A percentile compares a stretch with the other conserved stretches of the same genome.
These are phyloP conservation scores for Tyria jacobaeae DNA, from an alignment of 2,888 invertebrate species.

Conservation along the genomic window DNA sequence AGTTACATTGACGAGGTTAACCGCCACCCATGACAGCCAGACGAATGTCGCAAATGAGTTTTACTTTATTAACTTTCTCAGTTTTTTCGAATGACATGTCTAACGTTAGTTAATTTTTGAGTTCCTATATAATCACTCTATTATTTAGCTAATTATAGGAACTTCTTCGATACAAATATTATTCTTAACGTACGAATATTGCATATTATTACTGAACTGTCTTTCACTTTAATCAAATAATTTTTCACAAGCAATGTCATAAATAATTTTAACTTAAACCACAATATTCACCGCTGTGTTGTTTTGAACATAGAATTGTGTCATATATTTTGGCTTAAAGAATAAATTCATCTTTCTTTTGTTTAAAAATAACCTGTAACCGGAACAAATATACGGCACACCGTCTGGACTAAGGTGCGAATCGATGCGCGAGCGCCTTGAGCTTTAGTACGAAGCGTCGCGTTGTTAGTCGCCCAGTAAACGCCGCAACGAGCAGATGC, in stretches of 20 bases:
- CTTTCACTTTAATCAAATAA: neutral
- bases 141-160: neutral
- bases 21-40: slow-evolving; percentile 55
- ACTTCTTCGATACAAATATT: neutral
- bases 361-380: slow-evolving; percentile 84
- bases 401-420: slow-evolving; percentile 83
- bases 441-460: slow-evolving; percentile 58
- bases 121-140: neutral
- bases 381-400: slow-evolving; percentile 83
- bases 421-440: slow-evolving; percentile 64
- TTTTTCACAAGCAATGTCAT: slow-evolving; percentile 2
- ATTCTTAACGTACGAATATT: neutral
- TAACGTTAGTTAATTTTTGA: neutral
- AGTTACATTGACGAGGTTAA: slow-evolving; percentile 58
- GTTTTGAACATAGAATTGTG: slow-evolving; percentile 76
- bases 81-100: slow-evolving; percentile 5
- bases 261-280: slow-evolving; percentile 42
- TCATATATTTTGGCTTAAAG: slow-evolving; percentile 76
- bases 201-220: neutral
- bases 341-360: slow-evolving; percentile 80
- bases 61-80: slow-evolving; percentile 27
- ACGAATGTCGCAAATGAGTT: slow-evolving; percentile 46
- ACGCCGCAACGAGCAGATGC: slow-evolving; percentile 70
- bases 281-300: slow-evolving; percentile 54
- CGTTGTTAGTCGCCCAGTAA: slow-evolving; percentile 72